These are phyloP conservation scores for Piprites chloris DNA, from an alignment of 2,113 vertebrate species.

Conservation along the genomic window DNA sequence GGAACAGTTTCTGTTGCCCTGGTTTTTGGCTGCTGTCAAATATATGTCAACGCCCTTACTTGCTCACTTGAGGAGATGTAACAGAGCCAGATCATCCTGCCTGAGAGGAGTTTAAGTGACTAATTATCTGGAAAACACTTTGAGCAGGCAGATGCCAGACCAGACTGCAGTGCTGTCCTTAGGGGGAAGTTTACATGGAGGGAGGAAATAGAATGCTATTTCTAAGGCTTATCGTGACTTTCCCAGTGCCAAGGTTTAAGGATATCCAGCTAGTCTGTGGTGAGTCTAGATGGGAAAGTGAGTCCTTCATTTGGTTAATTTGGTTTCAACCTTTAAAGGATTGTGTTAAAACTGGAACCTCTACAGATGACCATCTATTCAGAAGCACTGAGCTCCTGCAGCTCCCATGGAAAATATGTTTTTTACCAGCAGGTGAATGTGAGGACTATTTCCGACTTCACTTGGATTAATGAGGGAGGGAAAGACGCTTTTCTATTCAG, in stretches of 20 bases:
- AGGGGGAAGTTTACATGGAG: background rate
- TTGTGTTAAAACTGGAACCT: background rate
- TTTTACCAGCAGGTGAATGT: background rate
- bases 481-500: background rate
- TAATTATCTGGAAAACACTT: slow-evolving; percentile 17
- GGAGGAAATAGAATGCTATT: background rate
- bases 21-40: background rate
- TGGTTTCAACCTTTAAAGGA: background rate
- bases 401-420: background rate
- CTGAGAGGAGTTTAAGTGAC: background rate
- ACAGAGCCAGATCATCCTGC: background rate
- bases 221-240: background rate
- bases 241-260: background rate
- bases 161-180: background rate
- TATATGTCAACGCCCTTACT: background rate
- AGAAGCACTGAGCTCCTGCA: background rate
- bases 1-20: background rate
- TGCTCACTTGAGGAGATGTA: background rate
- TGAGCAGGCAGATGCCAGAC: background rate
- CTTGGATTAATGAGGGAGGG: background rate
- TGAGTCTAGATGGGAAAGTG: background rate
- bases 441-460: background rate
- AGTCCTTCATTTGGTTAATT: background rate
- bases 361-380: background rate
- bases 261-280: background rate